Evolutionary conservation across 2,113 vertebrate genomes (phyloP), one percentile per base, ranked within the genome.

Genomic region (Toxostoma redivivum): DNA sequence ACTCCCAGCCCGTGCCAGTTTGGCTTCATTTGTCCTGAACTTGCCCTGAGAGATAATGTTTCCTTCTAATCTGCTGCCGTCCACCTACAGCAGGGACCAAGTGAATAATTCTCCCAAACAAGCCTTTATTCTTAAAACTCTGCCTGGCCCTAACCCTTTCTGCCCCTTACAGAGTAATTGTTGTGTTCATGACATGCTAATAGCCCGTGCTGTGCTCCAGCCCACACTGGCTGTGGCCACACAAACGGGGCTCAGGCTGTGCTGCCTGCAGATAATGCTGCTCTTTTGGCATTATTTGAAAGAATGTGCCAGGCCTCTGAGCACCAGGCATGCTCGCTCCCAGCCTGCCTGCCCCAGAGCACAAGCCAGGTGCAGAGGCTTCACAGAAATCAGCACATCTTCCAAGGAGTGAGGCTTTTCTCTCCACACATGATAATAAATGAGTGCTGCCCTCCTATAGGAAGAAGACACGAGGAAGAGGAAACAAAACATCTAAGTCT

Each of bases 11-110:
- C 33, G 40, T 97, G 98, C 97, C 97, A 98, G 97, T 96, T 95
- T 95, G 83, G 96, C 91, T 97, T 96, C 93, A 89, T 94, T 92
- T 94, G 96, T 96, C 96, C 92, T 97, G 96, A 97, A 97, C 98
- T 98, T 98, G 98, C 97, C 97, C 97, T 90, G 97, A 98, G 98
- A 98, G 98, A 98, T 98, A 98, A 98, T 98, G 98, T 98, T 98
- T 98, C 98, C 97, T 97, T 98, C 98, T 98, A 97, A 98, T 99
- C 98, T 97, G 95, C 97, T 98, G 97, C 94, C 58, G 93, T 96
- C 97, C 98, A 98, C 98, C 98, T 98, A 98, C 98, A 94, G 92
- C 79, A 89, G 96, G 96, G 96, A 92, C 95, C 91, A 83, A 40
- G 94, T 56, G 94, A 98, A 98, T 98, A 98, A 98, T 96, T 95